phyloP scores from a whole-genome alignment of 2,113 vertebrate genomes.

The Phrynosoma blainvillii region DNA sequence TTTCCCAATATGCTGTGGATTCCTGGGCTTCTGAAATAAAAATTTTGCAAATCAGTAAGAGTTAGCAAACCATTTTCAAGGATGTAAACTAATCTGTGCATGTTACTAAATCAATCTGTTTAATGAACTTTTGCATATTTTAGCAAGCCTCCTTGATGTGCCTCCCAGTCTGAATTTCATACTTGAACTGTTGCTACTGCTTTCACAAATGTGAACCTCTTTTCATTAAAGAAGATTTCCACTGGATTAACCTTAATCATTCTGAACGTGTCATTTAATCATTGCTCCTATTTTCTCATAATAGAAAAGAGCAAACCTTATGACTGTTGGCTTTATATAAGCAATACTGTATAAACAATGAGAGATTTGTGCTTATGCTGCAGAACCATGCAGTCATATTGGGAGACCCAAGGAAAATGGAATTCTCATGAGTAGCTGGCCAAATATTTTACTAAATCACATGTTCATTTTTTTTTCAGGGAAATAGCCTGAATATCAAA shows the following conservation, averaged over 20 bases:
- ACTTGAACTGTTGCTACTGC: conserved; percentile 40
- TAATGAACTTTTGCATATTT: conserved; percentile 2
- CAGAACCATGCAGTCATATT: conserved; percentile 18
- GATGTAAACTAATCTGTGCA: conserved; percentile 21
- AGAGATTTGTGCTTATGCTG: conserved; percentile 37
- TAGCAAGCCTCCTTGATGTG: not conserved
- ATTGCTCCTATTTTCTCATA: conserved; percentile 50
- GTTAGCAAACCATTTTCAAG: conserved; percentile 19
- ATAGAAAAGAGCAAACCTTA: conserved; percentile 44
- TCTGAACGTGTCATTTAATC: conserved; percentile 48
- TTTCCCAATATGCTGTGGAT: rapidly evolving
- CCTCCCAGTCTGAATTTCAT: conserved; percentile 49
- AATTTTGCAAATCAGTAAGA: not conserved
- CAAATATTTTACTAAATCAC: not conserved
- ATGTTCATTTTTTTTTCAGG: too few species aligned
- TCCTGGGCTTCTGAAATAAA: not conserved
- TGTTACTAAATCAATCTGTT: conserved; percentile 26
- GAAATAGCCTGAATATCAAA: not conserved
- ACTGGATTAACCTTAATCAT: conserved; percentile 49
- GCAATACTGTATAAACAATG: conserved; percentile 21
- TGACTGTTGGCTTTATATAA: conserved; percentile 47
- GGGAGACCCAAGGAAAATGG: not conserved
- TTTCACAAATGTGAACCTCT: conserved; percentile 33
- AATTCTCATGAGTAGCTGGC: not conserved
- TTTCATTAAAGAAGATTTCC: conserved; percentile 56